Base-by-base conservation (phyloP, 2,888 invertebrate genomes). In the Stenodema calcarata region DNA sequence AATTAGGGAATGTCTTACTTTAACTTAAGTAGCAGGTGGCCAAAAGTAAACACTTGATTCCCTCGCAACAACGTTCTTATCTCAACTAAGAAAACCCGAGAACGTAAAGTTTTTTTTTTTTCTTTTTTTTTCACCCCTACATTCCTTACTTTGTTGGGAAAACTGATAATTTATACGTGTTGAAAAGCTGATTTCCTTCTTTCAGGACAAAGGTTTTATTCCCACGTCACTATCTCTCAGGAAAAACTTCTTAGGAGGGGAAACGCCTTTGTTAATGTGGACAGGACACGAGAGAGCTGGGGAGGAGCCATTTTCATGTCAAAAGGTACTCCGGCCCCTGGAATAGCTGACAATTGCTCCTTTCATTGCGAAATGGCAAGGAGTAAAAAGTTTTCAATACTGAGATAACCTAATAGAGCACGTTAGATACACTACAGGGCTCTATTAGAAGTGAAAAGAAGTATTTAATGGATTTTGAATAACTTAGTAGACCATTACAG, bases 121-220 rank as follows among this genome's bases (percentile, higher is more conserved):
- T 50, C 47, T 80, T 80, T 80, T 54, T 50, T 27, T 11, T 28
- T 42, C 50, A 80, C 47, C 16, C 50, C 50, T 12, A 18, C 42
- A 3, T 28, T 7, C 28, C 35, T 44, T 12, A 44, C 78, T 50
- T 54, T 23, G 69, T 82, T 82, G 82, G 69, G 82, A 82, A 79
- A 82, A 84, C 84, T 84, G 84, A 84, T 84, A 84, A 84, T 84
- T 70, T 84, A 84, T 84, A 84, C 84, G 84, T 84, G 84, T 84
- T 84, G 84, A 84, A 84, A 84, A 73, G 84, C 84, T 75, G 84
- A 84, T 84, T 73, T 84, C 73, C 84, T 84, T 44, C 44, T 84
- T 84, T 16, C 73, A 44, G 73, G 75, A 73, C 73, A 75, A 84
- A 75, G 73, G 84, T 84, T 84, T 84, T 73, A 84, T 73, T 84